Percentiles rank a stretch among this genome's conserved stretches.
Conservation (phyloP, 2,113 vertebrate genomes). For the Malurus cyaneus region DNA sequence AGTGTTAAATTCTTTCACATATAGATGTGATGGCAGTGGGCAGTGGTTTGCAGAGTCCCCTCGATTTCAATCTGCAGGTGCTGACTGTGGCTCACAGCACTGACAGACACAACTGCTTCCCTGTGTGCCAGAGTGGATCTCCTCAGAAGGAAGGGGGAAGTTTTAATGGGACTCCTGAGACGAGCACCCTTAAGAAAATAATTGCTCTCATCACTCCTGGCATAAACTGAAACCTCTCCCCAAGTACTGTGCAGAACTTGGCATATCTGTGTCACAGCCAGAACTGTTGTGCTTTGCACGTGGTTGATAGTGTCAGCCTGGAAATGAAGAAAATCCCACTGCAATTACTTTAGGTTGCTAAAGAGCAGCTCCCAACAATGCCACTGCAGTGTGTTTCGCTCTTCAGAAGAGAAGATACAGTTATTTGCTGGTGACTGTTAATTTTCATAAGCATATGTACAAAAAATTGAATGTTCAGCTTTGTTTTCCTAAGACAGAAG, state of each 20-base stretch:
- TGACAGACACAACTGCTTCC: not conserved
- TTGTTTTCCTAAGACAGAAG: constrained; percentile 15
- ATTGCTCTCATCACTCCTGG: not conserved
- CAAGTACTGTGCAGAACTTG: not conserved
- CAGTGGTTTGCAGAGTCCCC: not conserved
- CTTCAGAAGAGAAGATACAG: not conserved
- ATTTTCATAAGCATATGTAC: not conserved
- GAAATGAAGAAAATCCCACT: not conserved
- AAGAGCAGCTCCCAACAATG: not conserved
- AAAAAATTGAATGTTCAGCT: not conserved
- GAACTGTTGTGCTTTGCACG: not conserved
- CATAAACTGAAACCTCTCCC: not conserved
- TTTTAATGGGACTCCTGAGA: not conserved
- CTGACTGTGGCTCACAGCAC: not conserved
- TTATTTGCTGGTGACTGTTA: not conserved
- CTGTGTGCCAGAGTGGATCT: not conserved
- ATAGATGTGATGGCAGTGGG: not conserved
- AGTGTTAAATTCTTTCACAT: not conserved
- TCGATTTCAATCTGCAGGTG: not conserved
- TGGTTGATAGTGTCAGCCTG: not conserved
- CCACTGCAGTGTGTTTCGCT: not conserved
- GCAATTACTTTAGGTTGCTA: not conserved
- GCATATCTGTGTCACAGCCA: not conserved
- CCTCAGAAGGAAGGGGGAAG: not conserved
- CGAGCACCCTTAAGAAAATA: not conserved